Base-by-base conservation (phyloP, 2,888 invertebrate genomes). In the Plagodis pulveraria region DNA sequence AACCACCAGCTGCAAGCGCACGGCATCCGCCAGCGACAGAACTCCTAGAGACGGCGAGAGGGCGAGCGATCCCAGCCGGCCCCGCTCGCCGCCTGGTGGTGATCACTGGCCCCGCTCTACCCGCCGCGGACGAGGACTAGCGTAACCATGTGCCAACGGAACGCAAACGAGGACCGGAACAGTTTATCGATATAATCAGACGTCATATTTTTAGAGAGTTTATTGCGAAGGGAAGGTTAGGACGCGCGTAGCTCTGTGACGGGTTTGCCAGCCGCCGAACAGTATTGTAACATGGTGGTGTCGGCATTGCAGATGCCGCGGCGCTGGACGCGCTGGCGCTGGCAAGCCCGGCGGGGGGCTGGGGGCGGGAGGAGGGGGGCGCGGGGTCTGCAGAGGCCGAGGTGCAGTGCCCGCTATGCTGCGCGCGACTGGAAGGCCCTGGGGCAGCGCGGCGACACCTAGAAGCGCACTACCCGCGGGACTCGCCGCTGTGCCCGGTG, bases 381-480 rank as follows among this genome's bases (percentile, higher is more conserved):
- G 61, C 65, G 74, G 71, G 81, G 70, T 68, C 55, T 70, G 68
- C 62, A 66, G 74, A 70, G 71, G 70, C 65, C 63, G 65, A 73
- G 71, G 82, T 93, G 78, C 87, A 93, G 84, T 97, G 97, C 82
- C 97, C 97, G 68, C 94, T 97, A 80, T 97, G 97, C 90, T 94
- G 94, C 74, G 91, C 93, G 71, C 93, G 94, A 66, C 92, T 96
- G 84, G 94, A 93, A 71, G 94, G 95, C 70, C 94, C 95, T 84
- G 95, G 94, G 77, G 89, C 89, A 69, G 95, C 95, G 85, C 94
- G 96, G 62, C 94, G 94, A 53, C 97, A 97, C 88, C 94, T 97
- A 76, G 96, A 95, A 81, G 94, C 96, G 71, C 97, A 97, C 91
- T 97, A 97, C 93, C 97, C 97, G 64, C 95, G 96, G 76, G 97